Evolutionary conservation across 2,113 vertebrate species (phyloP).

Genomic region (Chinchilla lanigera): DNA sequence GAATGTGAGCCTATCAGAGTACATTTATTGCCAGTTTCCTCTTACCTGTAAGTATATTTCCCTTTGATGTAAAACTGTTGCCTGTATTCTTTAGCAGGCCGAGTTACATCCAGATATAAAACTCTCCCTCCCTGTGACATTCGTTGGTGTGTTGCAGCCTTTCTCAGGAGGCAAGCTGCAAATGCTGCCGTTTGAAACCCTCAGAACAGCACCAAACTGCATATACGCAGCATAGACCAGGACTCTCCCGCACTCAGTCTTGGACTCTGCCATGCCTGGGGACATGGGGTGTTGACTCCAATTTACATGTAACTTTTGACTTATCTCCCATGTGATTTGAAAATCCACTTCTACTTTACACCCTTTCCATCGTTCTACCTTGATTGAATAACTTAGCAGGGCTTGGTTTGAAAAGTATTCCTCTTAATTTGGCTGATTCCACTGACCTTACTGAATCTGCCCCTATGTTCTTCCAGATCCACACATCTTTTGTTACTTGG

Average conservation of each 20-base stretch:
- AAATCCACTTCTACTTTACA: not conserved
- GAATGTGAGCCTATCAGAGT: not conserved
- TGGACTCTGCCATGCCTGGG: not conserved
- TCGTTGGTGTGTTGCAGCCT: not conserved
- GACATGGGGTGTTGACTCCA: not conserved
- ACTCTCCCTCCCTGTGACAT: not conserved
- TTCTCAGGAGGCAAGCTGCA: not conserved
- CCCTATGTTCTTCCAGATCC: not conserved
- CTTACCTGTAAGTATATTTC: not conserved
- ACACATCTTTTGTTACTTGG: not conserved
- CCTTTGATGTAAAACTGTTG: not conserved
- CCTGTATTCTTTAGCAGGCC: not conserved
- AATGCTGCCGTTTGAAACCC: not conserved
- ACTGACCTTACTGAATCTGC: not conserved
- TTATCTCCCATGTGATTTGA: not conserved
- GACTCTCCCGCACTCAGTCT: not conserved
- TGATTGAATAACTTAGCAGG: not conserved
- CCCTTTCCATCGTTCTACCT: not conserved
- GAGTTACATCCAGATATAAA: not conserved
- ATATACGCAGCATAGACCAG: not conserved
- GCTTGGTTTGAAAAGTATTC: not conserved
- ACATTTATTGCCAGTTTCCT: not conserved
- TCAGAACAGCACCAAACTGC: not conserved
- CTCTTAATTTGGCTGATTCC: not conserved
- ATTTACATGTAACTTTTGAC: not conserved